Conservation (phyloP, 1,140 invertebrate genomes). For the Stegodyphus dumicola region DNA sequence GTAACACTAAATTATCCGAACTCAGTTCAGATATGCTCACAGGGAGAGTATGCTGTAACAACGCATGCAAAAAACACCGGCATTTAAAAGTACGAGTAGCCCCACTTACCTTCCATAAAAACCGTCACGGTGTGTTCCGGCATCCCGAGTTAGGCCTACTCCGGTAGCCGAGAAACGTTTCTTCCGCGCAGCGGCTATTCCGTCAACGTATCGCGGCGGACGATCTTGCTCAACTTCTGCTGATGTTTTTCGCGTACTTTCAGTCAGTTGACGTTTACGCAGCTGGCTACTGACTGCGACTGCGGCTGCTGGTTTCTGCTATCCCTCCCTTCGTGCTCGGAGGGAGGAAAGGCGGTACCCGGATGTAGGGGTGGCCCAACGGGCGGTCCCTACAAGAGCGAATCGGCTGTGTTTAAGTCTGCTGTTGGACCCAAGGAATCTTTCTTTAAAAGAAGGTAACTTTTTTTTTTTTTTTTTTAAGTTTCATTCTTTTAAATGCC, state of each 20-base stretch:
- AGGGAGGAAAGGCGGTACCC: slow-evolving; percentile 19
- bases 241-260: neutral
- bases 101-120: slow-evolving; percentile 18
- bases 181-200: neutral
- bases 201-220: neutral
- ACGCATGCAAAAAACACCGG: no score
- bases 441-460: neutral
- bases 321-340: neutral
- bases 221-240: neutral
- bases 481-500: neutral
- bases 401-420: neutral
- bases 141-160: slow-evolving; percentile 19
- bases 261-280: neutral
- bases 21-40: no score
- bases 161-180: neutral
- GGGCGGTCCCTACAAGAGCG: slow-evolving; percentile 6
- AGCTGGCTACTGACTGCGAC: neutral
- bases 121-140: slow-evolving; percentile 15
- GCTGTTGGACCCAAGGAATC: neutral
- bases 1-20: no score
- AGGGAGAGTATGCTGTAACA: no score
- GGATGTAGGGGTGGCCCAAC: slow-evolving; percentile 25
- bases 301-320: neutral
- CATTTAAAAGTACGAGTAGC: neutral
- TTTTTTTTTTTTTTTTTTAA: neutral